phyloP scores from a whole-genome alignment of 2,888 invertebrate species.

The Theretra japonica region DNA sequence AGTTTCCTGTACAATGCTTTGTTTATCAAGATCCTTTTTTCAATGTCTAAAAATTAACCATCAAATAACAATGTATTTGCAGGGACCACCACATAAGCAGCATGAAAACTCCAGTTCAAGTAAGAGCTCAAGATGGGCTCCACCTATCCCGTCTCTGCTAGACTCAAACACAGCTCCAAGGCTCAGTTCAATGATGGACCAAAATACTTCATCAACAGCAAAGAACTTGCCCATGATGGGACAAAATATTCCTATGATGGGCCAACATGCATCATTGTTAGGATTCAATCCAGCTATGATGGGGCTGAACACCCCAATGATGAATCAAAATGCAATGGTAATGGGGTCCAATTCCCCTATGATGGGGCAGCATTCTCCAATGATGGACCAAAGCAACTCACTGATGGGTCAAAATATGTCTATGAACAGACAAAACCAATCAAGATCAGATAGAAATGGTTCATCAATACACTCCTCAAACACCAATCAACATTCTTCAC shows the following conservation, averaged over 20 bases:
- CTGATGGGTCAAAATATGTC: background rate
- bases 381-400: background rate
- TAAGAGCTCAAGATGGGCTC: slow-evolving; percentile 3
- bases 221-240: background rate
- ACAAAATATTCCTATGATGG: background rate
- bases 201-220: background rate
- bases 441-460: background rate
- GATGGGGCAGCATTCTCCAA: background rate
- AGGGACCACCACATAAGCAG: background rate
- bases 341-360: background rate
- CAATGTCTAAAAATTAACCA: no score
- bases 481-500: background rate
- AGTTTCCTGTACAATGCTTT: no score
- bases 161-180: background rate
- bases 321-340: background rate
- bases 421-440: background rate
- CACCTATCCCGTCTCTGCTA: background rate
- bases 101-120: background rate
- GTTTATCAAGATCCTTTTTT: no score
- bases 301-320: background rate
- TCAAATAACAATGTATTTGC: background rate
- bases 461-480: background rate
- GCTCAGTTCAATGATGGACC: background rate
- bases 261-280: background rate
- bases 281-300: background rate